Percentiles rank a stretch among this genome's conserved stretches.
These are phyloP conservation scores for Amblyjoppa fuscipennis DNA, from an alignment of 2,888 invertebrate genomes.

Conservation along the genomic window DNA sequence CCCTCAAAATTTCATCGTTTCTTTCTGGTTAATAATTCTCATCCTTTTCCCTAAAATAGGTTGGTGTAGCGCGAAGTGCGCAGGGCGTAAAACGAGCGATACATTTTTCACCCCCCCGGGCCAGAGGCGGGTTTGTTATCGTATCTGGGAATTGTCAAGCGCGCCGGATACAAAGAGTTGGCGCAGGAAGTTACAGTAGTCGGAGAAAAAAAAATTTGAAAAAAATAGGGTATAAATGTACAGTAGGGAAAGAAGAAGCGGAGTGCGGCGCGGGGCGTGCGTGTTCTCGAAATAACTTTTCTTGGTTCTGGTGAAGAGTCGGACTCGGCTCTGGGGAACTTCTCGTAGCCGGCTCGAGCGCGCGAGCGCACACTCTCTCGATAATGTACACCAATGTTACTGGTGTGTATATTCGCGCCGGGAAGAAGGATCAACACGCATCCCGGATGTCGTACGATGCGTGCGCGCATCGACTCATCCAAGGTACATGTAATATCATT, in stretches of 20 bases:
- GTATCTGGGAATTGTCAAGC: constrained; percentile 49
- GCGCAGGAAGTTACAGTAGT: constrained; percentile 28
- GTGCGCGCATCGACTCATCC: constrained; percentile 7
- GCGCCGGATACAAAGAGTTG: constrained; percentile 9
- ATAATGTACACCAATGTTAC: constrained; percentile 38
- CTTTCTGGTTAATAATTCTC: not conserved
- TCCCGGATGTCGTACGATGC: constrained; percentile 63
- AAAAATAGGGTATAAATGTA: constrained; percentile 21
- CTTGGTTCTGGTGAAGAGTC: constrained; percentile 58
- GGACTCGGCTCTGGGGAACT: constrained; percentile 36
- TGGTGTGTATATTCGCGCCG: constrained; percentile 15
- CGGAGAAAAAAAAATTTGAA: constrained; percentile 12
- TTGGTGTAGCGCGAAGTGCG: not conserved
- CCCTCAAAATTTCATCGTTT: not conserved
- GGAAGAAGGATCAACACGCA: constrained; percentile 51
- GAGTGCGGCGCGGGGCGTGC: constrained; percentile 21
- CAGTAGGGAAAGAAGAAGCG: constrained; percentile 16
- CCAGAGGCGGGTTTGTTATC: constrained; percentile 17
- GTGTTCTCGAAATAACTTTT: constrained; percentile 69
- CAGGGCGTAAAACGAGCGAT: constrained; percentile 7
- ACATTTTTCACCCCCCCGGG: not conserved
- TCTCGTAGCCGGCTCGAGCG: not conserved
- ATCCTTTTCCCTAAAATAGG: not conserved
- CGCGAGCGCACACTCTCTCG: not conserved
- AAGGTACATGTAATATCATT: not conserved